phyloP scores from a whole-genome alignment of 1,140 invertebrate species.

The Calliphora vicina region DNA sequence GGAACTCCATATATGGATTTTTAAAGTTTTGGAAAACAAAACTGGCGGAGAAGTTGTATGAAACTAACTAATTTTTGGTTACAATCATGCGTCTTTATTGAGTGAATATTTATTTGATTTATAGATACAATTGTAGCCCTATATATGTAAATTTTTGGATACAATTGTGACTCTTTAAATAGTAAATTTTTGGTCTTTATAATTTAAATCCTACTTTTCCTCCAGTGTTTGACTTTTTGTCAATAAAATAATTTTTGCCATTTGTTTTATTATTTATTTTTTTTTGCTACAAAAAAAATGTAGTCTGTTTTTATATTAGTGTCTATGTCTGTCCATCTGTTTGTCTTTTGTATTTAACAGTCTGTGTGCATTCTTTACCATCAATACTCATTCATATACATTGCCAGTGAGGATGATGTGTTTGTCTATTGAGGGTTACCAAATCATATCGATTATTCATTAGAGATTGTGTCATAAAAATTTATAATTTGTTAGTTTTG shows the following conservation, averaged over 20 bases:
- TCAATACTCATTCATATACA: background rate
- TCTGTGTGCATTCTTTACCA: background rate
- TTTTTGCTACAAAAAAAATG: background rate
- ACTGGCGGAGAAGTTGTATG: too few relatives aligned
- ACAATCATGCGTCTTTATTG: too few relatives aligned
- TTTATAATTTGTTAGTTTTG: background rate
- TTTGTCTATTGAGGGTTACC: background rate
- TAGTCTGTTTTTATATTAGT: background rate
- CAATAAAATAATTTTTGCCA: background rate
- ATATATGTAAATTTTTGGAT: too few relatives aligned
- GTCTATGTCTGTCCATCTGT: background rate
- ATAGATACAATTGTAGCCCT: too few relatives aligned
- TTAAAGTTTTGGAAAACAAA: too few relatives aligned
- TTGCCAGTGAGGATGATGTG: background rate
- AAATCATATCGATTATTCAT: background rate
- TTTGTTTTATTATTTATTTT: background rate
- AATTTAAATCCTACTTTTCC: too few relatives aligned
- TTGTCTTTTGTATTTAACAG: too few relatives aligned
- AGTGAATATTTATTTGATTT: too few relatives aligned
- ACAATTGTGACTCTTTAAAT: too few relatives aligned
- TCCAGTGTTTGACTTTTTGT: background rate
- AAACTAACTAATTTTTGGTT: too few relatives aligned
- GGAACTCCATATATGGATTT: too few relatives aligned
- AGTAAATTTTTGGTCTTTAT: too few relatives aligned
- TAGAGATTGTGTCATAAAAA: constrained; percentile 17